Evolutionary conservation across 2,888 invertebrate species (phyloP), one percentile per base, ranked within the genome.

Genomic region (Agonopterix heracliana): DNA sequence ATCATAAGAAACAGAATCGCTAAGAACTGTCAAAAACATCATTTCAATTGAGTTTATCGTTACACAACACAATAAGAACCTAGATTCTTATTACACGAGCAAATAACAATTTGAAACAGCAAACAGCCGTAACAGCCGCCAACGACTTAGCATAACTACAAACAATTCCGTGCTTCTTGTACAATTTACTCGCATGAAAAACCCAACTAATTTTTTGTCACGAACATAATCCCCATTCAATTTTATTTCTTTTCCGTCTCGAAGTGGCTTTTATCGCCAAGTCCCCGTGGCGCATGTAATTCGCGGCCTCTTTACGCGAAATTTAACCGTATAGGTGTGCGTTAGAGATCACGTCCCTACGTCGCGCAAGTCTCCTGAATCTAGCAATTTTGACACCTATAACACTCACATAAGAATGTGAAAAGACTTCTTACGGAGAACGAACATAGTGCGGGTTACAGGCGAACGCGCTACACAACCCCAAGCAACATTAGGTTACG

Each of bases 401-500:
- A 7, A 7, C 26, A 26, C 7, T 7, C 5, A 26, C 26, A 26
- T 26, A 26, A 26, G 26, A 26, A 7, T 26, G 5, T 26, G 5
- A 26, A 26, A 26, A 26, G 26, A 26, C 26, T 26, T 26, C 5
- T 26, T 26, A 38, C 45, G 38, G 41, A 11, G 44, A 38, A 26
- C 1, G 5, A 26, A 26, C 26, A 7, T 26, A 3, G 26, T 26
- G 26, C 26, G 26, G 38, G 62, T 55, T 59, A 59, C 61, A 64
- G 64, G 49, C 61, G 63, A 68, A 57, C 54, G 63, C 63, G 57
- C 58, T 4, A 38, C 38, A 5, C 38, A 38, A 60, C 58, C 56
- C 54, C 61, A 56, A 59, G 62, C 63, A 63, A 65, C 73, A 71
- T 74, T 71, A 74, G 66, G 68, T 73, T 64, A 68, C 77, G 78